phyloP scores from a whole-genome alignment of 2,888 invertebrate genomes.

The Caenorhabditis sinica region DNA sequence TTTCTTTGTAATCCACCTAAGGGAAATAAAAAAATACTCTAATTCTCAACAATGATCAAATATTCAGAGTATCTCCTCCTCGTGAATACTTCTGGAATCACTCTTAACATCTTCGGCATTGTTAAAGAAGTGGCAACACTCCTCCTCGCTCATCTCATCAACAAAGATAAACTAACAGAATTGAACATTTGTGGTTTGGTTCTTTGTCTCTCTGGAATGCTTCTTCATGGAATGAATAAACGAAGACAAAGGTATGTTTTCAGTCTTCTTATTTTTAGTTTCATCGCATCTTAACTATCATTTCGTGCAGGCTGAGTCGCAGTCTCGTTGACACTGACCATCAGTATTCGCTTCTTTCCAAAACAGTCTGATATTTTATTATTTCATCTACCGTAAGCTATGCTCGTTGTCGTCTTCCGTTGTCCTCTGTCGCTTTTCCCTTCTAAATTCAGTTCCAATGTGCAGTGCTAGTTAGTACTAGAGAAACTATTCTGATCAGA shows the following conservation, averaged over 20 bases:
- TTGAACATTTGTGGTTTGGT: slow-evolving; percentile 87
- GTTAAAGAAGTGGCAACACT: slow-evolving; percentile 97
- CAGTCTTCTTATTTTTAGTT: not conserved
- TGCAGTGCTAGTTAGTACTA: not conserved
- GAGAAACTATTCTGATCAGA: not conserved
- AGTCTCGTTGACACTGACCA: slow-evolving; percentile 47
- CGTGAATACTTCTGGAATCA: slow-evolving; percentile 95
- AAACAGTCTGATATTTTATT: slow-evolving; percentile 33
- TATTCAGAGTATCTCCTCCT: slow-evolving; percentile 92
- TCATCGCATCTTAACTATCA: not conserved
- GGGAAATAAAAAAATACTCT: no score
- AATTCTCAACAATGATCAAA: not conserved
- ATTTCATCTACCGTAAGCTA: slow-evolving; percentile 28
- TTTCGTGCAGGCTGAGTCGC: slow-evolving; percentile 41
- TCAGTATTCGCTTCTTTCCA: slow-evolving; percentile 55
- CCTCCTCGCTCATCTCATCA: slow-evolving; percentile 91
- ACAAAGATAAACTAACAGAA: slow-evolving; percentile 90
- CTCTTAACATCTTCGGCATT: slow-evolving; percentile 95
- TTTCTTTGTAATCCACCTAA: no score
- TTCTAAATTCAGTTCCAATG: not conserved
- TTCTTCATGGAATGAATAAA: slow-evolving; percentile 69
- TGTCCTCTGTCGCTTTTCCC: slow-evolving; percentile 32
- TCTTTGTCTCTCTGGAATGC: slow-evolving; percentile 89
- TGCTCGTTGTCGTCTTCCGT: slow-evolving; percentile 34
- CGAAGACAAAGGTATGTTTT: slow-evolving; percentile 67